Percentiles rank a stretch among this genome's conserved stretches.
phyloP scores from a whole-genome alignment of 2,888 invertebrate species.

The Drosophila stalkeri region DNA sequence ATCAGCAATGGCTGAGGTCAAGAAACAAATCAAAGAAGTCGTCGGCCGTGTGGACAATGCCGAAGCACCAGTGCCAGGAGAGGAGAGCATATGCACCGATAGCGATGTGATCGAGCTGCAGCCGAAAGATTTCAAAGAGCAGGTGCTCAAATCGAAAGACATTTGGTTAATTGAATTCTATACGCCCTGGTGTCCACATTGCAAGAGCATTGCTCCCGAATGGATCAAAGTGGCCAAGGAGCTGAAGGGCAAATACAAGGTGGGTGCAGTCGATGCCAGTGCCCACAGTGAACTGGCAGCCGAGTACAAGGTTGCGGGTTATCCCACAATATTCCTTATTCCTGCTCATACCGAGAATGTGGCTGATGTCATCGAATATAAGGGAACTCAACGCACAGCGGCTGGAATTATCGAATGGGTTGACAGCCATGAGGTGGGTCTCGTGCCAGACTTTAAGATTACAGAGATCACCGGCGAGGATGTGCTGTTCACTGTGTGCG shows the following conservation, averaged over 20 bases:
- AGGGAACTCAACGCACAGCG: background rate
- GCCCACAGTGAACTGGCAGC: background rate
- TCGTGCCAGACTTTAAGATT: background rate
- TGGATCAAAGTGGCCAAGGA: constrained; percentile 4
- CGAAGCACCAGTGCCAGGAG: rapidly evolving
- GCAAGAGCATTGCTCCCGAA: background rate
- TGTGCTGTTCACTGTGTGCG: background rate
- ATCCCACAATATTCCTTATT: constrained; percentile 15
- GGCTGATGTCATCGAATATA: background rate
- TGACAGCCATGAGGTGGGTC: background rate
- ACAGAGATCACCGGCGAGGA: constrained; percentile 6
- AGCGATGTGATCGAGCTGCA: constrained; percentile 9
- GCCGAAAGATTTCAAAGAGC: background rate
- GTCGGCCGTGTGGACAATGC: background rate
- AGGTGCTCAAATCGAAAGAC: constrained; percentile 11
- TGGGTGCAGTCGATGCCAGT: constrained; percentile 15
- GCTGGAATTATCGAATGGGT: background rate
- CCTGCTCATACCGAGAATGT: background rate
- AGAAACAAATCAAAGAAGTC: background rate
- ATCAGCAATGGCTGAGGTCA: background rate
- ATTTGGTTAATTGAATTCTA: constrained; percentile 19
- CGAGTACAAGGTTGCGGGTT: background rate
- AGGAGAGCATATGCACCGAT: background rate
- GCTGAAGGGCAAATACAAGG: background rate
- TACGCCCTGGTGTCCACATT: constrained; percentile 5